Conservation (phyloP, 2,113 vertebrate genomes). For the Lampris incognitus region DNA sequence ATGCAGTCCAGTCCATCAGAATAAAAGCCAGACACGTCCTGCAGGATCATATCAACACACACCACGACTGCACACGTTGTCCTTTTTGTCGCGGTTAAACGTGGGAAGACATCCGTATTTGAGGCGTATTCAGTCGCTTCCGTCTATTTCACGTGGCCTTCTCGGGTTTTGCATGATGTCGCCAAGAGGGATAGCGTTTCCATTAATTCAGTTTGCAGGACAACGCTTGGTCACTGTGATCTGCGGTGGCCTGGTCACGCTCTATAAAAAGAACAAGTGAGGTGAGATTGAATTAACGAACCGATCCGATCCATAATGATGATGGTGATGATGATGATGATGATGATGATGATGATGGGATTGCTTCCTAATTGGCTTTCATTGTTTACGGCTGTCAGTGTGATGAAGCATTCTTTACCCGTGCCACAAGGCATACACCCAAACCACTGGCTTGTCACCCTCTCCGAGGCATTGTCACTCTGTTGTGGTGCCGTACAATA, state of each 20-base stretch:
- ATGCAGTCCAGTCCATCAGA: background rate
- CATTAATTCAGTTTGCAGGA: conserved; percentile 52
- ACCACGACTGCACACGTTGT: background rate
- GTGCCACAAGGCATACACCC: conserved; percentile 9
- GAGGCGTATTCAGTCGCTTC: background rate
- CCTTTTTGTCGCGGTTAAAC: background rate
- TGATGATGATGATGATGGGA: conserved; percentile 61
- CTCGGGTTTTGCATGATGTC: background rate
- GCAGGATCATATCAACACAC: background rate
- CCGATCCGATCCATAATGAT: conserved; percentile 63
- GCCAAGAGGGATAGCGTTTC: conserved; percentile 1
- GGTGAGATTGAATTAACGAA: conserved; percentile 71
- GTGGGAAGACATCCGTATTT: too few species aligned
- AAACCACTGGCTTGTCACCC: background rate
- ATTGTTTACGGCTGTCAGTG: conserved; percentile 23
- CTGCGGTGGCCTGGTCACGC: conserved; percentile 47
- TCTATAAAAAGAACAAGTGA: conserved; percentile 74
- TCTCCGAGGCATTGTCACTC: conserved; percentile 32
- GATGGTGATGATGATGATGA: conserved; percentile 65
- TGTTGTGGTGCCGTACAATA: conserved; percentile 43
- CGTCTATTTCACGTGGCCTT: background rate
- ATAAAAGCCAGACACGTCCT: background rate
- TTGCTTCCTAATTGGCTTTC: conserved; percentile 60
- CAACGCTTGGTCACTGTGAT: conserved; percentile 11
- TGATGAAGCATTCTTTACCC: conserved; percentile 32